Conservation (phyloP, 2,113 vertebrate genomes). For the Sorex araneus region DNA sequence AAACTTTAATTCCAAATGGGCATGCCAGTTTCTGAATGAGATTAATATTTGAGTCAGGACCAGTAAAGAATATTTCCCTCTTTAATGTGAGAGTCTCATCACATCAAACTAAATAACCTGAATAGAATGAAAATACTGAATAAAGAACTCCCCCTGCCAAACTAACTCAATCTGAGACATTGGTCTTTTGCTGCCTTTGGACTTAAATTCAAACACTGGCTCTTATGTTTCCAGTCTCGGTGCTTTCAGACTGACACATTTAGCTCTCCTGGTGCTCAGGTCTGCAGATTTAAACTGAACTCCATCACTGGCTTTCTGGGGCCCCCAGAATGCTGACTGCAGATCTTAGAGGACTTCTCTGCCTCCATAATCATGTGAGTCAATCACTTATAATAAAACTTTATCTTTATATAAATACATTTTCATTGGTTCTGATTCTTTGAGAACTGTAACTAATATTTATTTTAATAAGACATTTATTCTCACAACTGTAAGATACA, state of each 20-base stretch:
- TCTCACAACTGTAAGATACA: not conserved
- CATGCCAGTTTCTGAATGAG: not conserved
- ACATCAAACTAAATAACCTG: not conserved
- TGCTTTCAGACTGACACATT: not conserved
- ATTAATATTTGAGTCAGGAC: not conserved
- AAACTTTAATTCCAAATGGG: not conserved
- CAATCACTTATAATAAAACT: not conserved
- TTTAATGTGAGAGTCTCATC: not conserved
- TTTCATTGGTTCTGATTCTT: not conserved
- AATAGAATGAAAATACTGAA: not conserved
- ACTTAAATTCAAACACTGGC: not conserved
- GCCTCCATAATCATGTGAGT: not conserved
- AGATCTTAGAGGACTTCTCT: not conserved
- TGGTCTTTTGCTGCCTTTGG: not conserved
- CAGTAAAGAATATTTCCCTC: not conserved
- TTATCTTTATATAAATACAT: not conserved
- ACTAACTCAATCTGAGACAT: not conserved
- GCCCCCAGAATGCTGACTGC: not conserved
- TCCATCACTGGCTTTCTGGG: no score
- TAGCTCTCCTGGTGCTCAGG: not conserved
- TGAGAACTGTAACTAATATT: slow-evolving; percentile 30
- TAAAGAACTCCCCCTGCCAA: not conserved
- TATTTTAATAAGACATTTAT: not conserved
- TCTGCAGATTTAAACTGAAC: not conserved
- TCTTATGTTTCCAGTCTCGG: not conserved